Base-by-base conservation (phyloP, 1,140 invertebrate genomes). In the Zeugodacus cucurbitae region DNA sequence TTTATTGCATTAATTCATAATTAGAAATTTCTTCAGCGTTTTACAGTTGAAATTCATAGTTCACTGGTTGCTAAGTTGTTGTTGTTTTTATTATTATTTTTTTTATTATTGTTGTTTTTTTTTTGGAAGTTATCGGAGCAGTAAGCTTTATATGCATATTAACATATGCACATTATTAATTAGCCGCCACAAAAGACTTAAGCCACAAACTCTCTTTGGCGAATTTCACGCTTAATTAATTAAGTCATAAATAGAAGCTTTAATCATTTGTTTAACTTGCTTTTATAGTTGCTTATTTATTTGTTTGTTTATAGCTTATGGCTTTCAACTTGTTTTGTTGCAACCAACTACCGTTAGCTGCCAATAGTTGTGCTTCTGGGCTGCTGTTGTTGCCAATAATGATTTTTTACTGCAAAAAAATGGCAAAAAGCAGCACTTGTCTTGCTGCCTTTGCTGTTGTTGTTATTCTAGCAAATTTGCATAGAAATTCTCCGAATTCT, bases 131-230 rank as follows among this genome's bases (percentile, higher is more conserved):
- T n/a, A n/a, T n/a, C n/a, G n/a, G 1, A 54, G 48, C 48, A 54
- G 1, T 44, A 8, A 44, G 41, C 41, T n/a, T n/a, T n/a, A n/a
- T n/a, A 58, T 58, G 10, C 58, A 5, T n/a, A 7, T 3, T n/a
- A n/a, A 62, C 7, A 26, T 62, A 74, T 22, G 34, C 20, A 29
- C 32, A 37, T 74, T 37, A 10, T 74, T 74, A 37, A 74, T 74
- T 41, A n/a, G 41, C 34, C 34, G 32, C 89, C 89, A 89, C 90
- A 89, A 91, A 92, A 92, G 91, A 92, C 89, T 90, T 89, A 90
- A 90, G 89, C 89, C 89, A 88, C 90, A 88, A 92, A 92, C 91
- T 91, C 87, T 20, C 34, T 74, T 74, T 10, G 14, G 11, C 34
- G 20, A 74, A 74, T 37, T 74, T 17, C 67, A 41, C 22, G 67